A percentile compares a stretch with the other conserved stretches of the same genome.
Conservation (phyloP, 92 coral and sea anemone species). For the Scolanthus callimorphus region DNA sequence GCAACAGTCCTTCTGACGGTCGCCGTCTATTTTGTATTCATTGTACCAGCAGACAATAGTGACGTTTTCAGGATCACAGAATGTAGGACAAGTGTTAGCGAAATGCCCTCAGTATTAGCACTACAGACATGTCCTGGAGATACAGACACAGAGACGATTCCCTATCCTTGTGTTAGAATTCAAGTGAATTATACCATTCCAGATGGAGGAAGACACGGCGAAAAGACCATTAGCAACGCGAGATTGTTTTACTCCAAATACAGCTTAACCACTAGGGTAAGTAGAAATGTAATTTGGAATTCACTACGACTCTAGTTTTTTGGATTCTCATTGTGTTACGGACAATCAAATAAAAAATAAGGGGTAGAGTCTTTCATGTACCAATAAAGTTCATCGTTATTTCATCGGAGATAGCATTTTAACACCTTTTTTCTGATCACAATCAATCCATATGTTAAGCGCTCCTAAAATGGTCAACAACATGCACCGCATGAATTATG, state of each 20-base stretch:
- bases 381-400: no score
- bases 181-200: constrained; percentile 14
- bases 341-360: no score
- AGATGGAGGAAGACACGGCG: not conserved
- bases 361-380: no score
- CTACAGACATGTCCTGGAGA: constrained; percentile 2
- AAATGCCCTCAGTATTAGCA: not conserved
- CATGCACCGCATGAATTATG: no score
- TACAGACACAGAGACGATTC: not conserved
- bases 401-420: no score
- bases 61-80: constrained; percentile 1
- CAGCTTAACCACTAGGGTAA: not conserved
- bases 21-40: constrained; percentile 20
- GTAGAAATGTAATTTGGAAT: no score
- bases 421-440: no score
- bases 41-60: constrained; percentile 13
- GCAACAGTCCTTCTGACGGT: constrained; percentile 8
- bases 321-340: no score
- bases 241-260: not conserved
- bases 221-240: not conserved
- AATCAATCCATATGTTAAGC: no score
- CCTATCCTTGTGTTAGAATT: constrained; percentile 18
- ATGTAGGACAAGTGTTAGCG: constrained; percentile 9
- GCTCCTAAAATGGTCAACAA: no score
- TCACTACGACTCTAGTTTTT: no score